Evolutionary conservation across 2,113 vertebrate genomes (phyloP).

Genomic region (Apodemus speciosus): DNA sequence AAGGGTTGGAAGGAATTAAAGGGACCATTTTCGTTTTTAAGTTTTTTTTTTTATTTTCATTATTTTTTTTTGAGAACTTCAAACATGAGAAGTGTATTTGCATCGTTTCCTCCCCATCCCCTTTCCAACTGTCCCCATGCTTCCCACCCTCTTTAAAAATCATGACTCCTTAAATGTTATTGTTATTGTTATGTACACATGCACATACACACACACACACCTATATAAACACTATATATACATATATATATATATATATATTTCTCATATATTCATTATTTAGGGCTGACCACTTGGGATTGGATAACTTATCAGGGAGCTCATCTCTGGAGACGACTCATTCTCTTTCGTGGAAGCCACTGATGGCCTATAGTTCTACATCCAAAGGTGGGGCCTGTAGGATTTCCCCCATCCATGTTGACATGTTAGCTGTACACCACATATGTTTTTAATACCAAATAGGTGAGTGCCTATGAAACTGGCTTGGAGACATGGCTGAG

Average conservation of each 20-base stretch:
- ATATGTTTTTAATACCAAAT: neutral
- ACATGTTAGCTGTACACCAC: neutral
- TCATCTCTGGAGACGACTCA: neutral
- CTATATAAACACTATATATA: no score
- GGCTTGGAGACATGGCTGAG: slow-evolving; percentile 31
- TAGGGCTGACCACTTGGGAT: neutral
- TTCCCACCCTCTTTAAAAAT: neutral
- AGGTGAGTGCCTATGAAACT: neutral
- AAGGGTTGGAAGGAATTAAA: no score
- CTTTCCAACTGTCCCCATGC: neutral
- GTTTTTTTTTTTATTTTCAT: no score
- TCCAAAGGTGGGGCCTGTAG: neutral
- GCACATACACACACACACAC: neutral
- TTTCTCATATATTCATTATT: neutral
- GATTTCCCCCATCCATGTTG: neutral
- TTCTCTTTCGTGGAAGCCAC: neutral
- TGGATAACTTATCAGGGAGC: neutral
- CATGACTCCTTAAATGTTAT: neutral
- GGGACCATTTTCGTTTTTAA: no score
- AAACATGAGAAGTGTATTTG: neutral
- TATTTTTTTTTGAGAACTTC: no score
- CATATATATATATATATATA: no score
- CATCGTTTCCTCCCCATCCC: neutral
- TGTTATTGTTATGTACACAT: neutral
- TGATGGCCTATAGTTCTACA: neutral